Conservation (phyloP, 2,888 invertebrate genomes). For the Spicauda simplicius region DNA sequence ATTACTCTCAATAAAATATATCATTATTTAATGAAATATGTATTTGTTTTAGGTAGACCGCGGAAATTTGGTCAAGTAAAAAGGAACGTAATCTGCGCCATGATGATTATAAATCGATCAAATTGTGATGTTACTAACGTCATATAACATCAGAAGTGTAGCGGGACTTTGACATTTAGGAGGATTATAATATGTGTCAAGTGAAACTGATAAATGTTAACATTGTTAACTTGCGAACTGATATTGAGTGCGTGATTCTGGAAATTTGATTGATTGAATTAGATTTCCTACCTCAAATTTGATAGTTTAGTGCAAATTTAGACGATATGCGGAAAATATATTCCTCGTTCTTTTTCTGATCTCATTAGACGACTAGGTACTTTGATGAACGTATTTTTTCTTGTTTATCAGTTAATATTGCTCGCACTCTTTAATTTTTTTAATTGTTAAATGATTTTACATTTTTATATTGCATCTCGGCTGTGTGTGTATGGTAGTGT, state of each 20-base stretch:
- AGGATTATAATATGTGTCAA: constrained; percentile 41
- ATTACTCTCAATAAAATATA: no score
- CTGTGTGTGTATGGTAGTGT: neutral
- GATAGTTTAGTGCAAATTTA: constrained; percentile 35
- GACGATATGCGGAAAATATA: constrained; percentile 32
- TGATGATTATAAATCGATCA: constrained; percentile 41
- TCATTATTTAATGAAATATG: no score
- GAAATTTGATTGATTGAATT: constrained; percentile 38
- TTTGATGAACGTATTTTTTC: constrained; percentile 40
- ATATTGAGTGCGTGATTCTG: constrained; percentile 47
- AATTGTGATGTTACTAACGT: constrained; percentile 36
- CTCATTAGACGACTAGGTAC: constrained; percentile 38
- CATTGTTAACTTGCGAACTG: constrained; percentile 38
- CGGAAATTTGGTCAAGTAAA: neutral
- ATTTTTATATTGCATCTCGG: constrained; percentile 8
- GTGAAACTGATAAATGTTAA: constrained; percentile 23
- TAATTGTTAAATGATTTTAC: constrained; percentile 41
- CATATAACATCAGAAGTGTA: constrained; percentile 19
- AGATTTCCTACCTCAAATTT: constrained; percentile 17
- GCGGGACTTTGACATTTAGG: constrained; percentile 35
- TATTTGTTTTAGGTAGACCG: neutral
- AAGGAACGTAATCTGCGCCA: constrained; percentile 27
- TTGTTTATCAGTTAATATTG: constrained; percentile 43
- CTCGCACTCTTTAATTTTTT: constrained; percentile 41
- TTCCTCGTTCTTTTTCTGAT: constrained; percentile 40